Conservation (phyloP, 2,888 invertebrate species). For the Drosophila lutescens region DNA sequence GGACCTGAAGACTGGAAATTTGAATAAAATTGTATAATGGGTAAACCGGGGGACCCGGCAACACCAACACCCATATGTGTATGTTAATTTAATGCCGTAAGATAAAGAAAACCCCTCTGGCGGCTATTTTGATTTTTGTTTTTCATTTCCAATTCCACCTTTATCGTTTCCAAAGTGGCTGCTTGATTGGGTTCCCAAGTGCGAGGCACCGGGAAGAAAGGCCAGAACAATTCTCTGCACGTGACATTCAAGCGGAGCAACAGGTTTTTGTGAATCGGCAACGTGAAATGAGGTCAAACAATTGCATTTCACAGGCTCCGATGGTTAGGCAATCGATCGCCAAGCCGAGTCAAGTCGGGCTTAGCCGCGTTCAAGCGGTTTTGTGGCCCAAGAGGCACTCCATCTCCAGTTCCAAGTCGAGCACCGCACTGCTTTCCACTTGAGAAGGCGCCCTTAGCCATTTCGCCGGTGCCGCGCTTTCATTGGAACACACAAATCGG, state of each 20-base stretch:
- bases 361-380: conserved; percentile 53
- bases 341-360: conserved; percentile 26
- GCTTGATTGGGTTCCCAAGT: conserved; percentile 52
- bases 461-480: conserved; percentile 58
- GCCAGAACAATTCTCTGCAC: conserved; percentile 39
- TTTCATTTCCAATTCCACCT: conserved; percentile 7
- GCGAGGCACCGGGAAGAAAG: conserved; percentile 19
- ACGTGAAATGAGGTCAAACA: conserved; percentile 32
- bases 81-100: conserved; percentile 44
- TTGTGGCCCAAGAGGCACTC: conserved; percentile 46
- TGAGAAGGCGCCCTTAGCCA: conserved; percentile 66
- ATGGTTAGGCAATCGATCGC: conserved; percentile 56
- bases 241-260: conserved; percentile 44
- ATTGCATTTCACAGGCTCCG: conserved; percentile 41
- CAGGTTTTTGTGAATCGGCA: conserved; percentile 60
- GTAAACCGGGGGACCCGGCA: conserved; percentile 36
- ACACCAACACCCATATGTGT: conserved; percentile 24
- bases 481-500: conserved; percentile 41
- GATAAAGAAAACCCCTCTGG: conserved; percentile 47
- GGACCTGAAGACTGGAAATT: conserved; percentile 53
- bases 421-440: conserved; percentile 52
- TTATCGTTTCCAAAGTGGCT: conserved; percentile 39
- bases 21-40: conserved; percentile 76
- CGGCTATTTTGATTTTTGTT: conserved; percentile 52
- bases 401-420: conserved; percentile 5